Evolutionary conservation across 2,113 vertebrate species (phyloP), one percentile per base, ranked within the genome.

Genomic region (Bufo gargarizans): DNA sequence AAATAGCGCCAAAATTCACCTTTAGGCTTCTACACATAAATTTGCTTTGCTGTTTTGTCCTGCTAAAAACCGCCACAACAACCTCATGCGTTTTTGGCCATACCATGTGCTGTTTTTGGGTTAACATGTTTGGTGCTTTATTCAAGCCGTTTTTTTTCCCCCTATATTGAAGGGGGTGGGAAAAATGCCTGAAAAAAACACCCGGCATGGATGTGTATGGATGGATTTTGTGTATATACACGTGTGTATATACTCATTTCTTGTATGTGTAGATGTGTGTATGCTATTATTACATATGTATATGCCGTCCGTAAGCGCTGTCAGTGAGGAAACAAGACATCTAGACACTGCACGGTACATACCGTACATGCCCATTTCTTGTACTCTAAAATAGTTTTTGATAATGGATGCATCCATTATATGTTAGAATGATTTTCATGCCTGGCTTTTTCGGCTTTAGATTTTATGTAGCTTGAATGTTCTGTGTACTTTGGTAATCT

Each of bases 401-500:
- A 4, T 13, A 12, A 14, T 16, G 7, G 13, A 69, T 12, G 67
- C 4, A n/a, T 43, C 33, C 14, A 45, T 72, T 45, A 72, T 45
- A 12, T 22, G 11, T 13, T 71, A 71, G 5, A 20, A 20, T 71
- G 11, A 43, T 17, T 49, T 74, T 74, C 16, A 6, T 47, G 14
- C 43, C 19, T 45, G 45, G 43, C 19, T 74, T 47, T 71, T 76
- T 45, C 13, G 43, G 12, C 43, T 72, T 72, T 72, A 72, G 47
- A 20, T 17, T 50, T 67, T 17, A 19, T 0, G 49, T 17, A 53
- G 81, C n/a, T 2, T 83, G 61, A 69, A 67, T 49, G 81, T 53
- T 67, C 79, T 53, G 61, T 69, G 61, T 20, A 69, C 45, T 65
- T 49, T 8, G 13, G 45, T 83, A 83, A 83, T 83, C 61, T 83